A percentile compares a stretch with the other conserved stretches of the same genome.
Evolutionary conservation across 2,113 vertebrate genomes (phyloP).

Genomic region (Silurus glanis): DNA sequence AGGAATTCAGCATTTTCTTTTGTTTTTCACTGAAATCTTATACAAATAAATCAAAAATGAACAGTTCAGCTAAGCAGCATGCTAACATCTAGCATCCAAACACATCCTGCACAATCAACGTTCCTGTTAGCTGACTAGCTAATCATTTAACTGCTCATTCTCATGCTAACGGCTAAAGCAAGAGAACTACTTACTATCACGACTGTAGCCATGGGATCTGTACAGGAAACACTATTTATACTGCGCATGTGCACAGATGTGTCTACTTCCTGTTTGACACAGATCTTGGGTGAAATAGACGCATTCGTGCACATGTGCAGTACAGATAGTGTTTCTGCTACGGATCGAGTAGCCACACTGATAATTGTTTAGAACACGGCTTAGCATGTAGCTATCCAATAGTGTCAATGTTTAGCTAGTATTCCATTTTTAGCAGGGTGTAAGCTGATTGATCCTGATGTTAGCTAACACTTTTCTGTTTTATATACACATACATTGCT

Average conservation of each 20-base stretch:
- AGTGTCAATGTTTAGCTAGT: neutral
- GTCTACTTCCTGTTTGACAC: too few species aligned
- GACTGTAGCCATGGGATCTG: too few species aligned
- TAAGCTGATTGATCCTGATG: neutral
- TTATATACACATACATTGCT: neutral
- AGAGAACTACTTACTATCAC: neutral
- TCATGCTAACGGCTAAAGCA: neutral
- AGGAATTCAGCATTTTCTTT: neutral
- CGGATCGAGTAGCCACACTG: too few species aligned
- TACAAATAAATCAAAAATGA: neutral
- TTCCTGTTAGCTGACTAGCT: neutral
- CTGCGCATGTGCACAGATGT: too few species aligned
- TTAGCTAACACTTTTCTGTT: neutral
- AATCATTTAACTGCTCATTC: neutral
- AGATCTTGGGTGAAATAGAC: too few species aligned
- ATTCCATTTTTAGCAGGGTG: too few species aligned
- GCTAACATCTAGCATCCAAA: neutral
- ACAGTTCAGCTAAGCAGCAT: neutral
- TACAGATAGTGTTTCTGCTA: too few species aligned
- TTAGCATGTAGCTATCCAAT: neutral
- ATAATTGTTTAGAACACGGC: too few species aligned
- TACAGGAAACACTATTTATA: too few species aligned
- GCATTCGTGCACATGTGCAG: too few species aligned
- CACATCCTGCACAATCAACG: neutral
- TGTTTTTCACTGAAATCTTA: neutral